Evolutionary conservation across 2,888 invertebrate genomes (phyloP), one percentile per base, ranked within the genome.

Genomic region (Xanthia icteritia): DNA sequence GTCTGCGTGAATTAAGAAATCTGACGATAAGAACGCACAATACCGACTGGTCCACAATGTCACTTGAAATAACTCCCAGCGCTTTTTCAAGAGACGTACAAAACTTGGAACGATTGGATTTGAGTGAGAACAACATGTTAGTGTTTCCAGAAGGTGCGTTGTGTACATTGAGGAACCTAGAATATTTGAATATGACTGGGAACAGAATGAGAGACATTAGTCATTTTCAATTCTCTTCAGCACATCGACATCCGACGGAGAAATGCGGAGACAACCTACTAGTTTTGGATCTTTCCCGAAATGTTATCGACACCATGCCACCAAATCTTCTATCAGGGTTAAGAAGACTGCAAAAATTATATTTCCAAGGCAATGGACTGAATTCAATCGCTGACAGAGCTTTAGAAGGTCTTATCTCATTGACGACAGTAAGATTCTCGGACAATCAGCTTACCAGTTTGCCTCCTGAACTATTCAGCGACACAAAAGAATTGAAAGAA

Each of bases 21-120:
- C 96, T 99, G 78, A 98, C 98, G 65, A 97, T 99, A 85, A 97
- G 98, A 90, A 98, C 98, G 71, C 98, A 98, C 95, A 98, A 98
- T 94, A 98, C 98, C 63, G 98, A 98, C 92, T 98, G 98, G 98
- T 98, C 98, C 61, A 97, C 98, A 72, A 98, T 98, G 97, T 97
- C 98, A 73, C 96, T 98, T 82, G 98, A 98, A 92, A 97, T 98
- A 82, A 98, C 98, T 61, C 97, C 97, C 27, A 97, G 98, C 73
- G 98, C 98, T 60, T 98, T 98, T 93, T 97, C 97, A 81, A 97
- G 98, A 89, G 98, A 98, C 90, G 97, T 98, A 31, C 97, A 97
- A 84, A 97, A 98, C 86, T 95, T 98, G 81, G 98, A 98, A 92
- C 97, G 98, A 88, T 96, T 98, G 85, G 98, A 98, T 93, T 95